Base-by-base conservation (phyloP, 2,888 invertebrate species). In the Bombyx huttoni region DNA sequence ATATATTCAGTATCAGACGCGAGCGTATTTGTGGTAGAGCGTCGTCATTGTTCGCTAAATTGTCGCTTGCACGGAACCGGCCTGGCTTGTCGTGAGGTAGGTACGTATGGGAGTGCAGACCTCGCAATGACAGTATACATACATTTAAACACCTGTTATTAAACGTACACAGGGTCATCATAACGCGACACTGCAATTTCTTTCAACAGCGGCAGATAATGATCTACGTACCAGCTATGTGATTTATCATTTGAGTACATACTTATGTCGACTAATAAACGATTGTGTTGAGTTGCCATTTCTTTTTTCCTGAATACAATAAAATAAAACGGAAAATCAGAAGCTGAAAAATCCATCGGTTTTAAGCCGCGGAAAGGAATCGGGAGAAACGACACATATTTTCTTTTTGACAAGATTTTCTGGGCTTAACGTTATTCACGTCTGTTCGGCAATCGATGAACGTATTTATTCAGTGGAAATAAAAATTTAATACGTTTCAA, bases 1-100 rank as follows among this genome's bases (percentile, higher is more conserved):
- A 84, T 73, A 79, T 75, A 77, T 73, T 69, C 77, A 76, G 73
- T 73, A 75, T 74, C 77, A 76, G 76, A 75, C 75, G 71, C 70
- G 77, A 75, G 75, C 78, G 78, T 81, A 82, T 81, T 85, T 84
- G 87, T 74, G 83, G 84, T 77, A 70, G 72, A 81, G 81, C 83
- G 77, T 84, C 81, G 85, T 84, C 86, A 87, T 87, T 87, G 87
- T 87, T 87, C 86, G 85, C 83, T 85, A 86, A 87, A 87, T 86
- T 86, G 86, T 87, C 86, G 84, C 80, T 81, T 77, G 86, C 86
- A 86, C 78, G 86, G 77, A 86, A 85, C 84, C 84, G 80, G 81
- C 84, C 78, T 59, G 71, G 81, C 83, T 76, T 80, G 86, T 85
- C 86, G 87, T 85, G 84, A 81, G 81, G 73, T 82, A 82, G 82